Evolutionary conservation across 2,113 vertebrate genomes (phyloP).

Genomic region (Pandion haliaetus): DNA sequence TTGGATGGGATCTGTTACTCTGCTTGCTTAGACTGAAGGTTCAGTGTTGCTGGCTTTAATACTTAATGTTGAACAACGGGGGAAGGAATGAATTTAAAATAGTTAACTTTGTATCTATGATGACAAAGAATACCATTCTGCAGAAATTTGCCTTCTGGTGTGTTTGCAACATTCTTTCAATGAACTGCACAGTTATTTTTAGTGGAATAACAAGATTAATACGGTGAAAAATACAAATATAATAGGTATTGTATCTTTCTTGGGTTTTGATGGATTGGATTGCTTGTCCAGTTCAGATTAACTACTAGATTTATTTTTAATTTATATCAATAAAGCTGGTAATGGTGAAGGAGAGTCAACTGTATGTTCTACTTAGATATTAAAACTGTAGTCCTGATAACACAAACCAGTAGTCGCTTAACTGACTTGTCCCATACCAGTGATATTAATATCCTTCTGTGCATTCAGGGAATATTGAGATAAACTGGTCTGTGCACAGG

Average conservation of each 20-base stretch:
- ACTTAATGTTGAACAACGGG: background rate
- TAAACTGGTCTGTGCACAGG: background rate
- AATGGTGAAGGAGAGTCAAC: background rate
- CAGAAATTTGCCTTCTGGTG: conserved; percentile 16
- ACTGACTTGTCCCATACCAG: background rate
- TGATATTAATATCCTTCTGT: background rate
- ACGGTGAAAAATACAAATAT: background rate
- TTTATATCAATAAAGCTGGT: background rate
- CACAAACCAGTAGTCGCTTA: background rate
- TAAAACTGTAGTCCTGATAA: background rate
- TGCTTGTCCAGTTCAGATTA: conserved; percentile 9
- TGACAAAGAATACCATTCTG: background rate
- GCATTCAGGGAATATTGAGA: background rate
- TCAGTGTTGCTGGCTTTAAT: background rate
- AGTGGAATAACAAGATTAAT: conserved; percentile 7
- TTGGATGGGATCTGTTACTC: background rate
- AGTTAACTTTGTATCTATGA: background rate
- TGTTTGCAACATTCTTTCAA: conserved; percentile 10
- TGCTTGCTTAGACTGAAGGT: background rate
- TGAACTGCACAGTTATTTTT: background rate
- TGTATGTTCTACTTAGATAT: background rate
- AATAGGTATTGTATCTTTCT: background rate
- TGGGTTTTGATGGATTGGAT: background rate
- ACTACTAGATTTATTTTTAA: conserved; percentile 10
- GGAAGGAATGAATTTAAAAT: background rate